Evolutionary conservation across 2,797 vertebrate genomes (phyloP), one percentile per base, ranked within the genome.

Genomic region (Enoplosus armatus): DNA sequence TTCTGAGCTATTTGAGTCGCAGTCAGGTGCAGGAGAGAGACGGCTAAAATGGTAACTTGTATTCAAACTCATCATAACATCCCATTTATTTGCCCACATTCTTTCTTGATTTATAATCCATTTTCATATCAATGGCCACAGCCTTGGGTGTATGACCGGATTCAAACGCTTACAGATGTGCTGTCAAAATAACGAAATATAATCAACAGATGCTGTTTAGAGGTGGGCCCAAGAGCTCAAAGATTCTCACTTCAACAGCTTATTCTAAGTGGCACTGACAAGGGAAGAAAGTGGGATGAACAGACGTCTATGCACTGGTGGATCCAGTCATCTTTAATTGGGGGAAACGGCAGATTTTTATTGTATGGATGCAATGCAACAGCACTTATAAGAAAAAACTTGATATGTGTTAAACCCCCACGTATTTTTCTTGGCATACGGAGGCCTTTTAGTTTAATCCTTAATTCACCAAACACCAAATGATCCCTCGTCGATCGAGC

Each of bases 1-100:
- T 79, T 73, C 70, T 4, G 22, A 80, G 77, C 59, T 77, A 9
- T 79, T 79, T 53, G 33, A 79, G 43, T 69, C 59, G 77, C 5
- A 31, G 24, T 66, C 35, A 8, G 33, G 47, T 41, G 7, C 54
- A 18, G 35, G 6, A 45, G 61, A 78, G 43, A n/a, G n/a, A n/a
- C n/a, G n/a, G n/a, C n/a, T n/a, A n/a, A n/a, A n/a, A n/a, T n/a
- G 15, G 8, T 45, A 45, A 60, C 41, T 55, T 31, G 12, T 15
- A 9, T 11, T 68, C 56, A 53, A 35, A 16, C 22, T 35, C 4
- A 9, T 15, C 20, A 18, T 15, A 59, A 31, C n/a, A 6, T n/a
- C n/a, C 3, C 12, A 8, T 59, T 27, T 2, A 39, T 78, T 82
- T 35, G 29, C 37, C 22, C 48, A n/a, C 20, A 65, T 35, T 39